Percentiles rank a stretch among this genome's conserved stretches.
Conservation (phyloP, 2,888 invertebrate genomes). For the Macropis europaea region DNA sequence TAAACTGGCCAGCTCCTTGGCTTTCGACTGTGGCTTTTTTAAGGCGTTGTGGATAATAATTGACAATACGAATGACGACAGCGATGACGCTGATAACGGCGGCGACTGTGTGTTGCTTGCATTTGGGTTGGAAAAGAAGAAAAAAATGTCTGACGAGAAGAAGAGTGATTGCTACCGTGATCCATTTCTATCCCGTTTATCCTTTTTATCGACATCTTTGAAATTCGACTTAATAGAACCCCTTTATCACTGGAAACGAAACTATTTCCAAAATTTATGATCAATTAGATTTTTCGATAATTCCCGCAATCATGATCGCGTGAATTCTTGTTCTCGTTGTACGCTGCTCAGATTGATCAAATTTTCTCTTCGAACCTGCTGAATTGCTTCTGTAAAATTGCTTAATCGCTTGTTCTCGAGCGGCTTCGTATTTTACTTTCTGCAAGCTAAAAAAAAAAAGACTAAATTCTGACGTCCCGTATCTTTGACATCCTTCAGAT, state of each 20-base stretch:
- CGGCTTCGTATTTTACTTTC: constrained; percentile 25
- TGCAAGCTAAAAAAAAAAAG: constrained; percentile 16
- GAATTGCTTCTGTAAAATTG: constrained; percentile 39
- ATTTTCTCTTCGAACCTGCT: constrained; percentile 37
- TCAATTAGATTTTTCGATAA: not conserved
- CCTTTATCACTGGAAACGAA: not conserved
- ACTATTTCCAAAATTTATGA: not conserved
- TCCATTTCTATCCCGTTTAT: constrained; percentile 27
- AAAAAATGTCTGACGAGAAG: constrained; percentile 45
- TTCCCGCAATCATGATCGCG: too few relatives aligned
- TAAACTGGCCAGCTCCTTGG: constrained; percentile 42
- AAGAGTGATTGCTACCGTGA: constrained; percentile 28
- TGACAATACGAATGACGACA: constrained; percentile 40
- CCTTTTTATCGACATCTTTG: constrained; percentile 9
- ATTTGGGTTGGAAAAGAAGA: constrained; percentile 27
- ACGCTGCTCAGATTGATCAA: constrained; percentile 19
- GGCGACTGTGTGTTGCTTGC: constrained; percentile 43
- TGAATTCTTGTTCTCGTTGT: constrained; percentile 14
- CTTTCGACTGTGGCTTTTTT: constrained; percentile 39
- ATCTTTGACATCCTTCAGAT: not conserved
- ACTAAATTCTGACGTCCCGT: constrained; percentile 17
- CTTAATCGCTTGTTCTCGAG: constrained; percentile 44
- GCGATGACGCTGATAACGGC: constrained; percentile 25
- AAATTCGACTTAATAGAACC: not conserved
- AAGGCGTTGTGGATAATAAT: constrained; percentile 41